A percentile compares a stretch with the other conserved stretches of the same genome.
phyloP scores from a whole-genome alignment of 2,888 invertebrate species.

The Sipha maydis region DNA sequence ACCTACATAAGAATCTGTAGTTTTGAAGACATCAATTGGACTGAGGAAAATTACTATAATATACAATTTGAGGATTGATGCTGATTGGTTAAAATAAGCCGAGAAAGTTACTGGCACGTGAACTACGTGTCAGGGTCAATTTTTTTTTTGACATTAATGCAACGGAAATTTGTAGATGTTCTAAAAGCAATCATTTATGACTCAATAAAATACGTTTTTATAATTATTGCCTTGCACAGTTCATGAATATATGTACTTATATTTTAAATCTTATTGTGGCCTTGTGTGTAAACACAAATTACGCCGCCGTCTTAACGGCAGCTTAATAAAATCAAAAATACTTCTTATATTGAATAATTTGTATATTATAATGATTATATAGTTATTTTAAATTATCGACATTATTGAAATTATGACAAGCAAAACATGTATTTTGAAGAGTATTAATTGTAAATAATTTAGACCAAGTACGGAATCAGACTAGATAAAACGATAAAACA shows the following conservation, averaged over 20 bases:
- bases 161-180: background rate
- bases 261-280: background rate
- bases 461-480: too few species aligned
- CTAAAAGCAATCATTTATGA: background rate
- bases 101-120: background rate
- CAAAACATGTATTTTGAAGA: too few species aligned
- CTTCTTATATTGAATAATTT: too few species aligned
- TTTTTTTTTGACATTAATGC: background rate
- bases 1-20: background rate
- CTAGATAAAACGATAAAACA: too few species aligned
- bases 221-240: background rate
- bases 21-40: background rate
- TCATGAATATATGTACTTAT: background rate
- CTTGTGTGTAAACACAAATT: background rate
- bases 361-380: too few species aligned
- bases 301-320: background rate
- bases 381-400: too few species aligned
- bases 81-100: background rate
- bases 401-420: too few species aligned
- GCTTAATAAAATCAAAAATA: background rate
- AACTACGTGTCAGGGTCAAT: background rate
- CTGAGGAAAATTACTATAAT: background rate
- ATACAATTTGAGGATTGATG: background rate
- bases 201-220: background rate
- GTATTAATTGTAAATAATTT: too few species aligned